Base-by-base conservation (phyloP, 2,888 invertebrate species). In the Sminthurinus aureus region DNA sequence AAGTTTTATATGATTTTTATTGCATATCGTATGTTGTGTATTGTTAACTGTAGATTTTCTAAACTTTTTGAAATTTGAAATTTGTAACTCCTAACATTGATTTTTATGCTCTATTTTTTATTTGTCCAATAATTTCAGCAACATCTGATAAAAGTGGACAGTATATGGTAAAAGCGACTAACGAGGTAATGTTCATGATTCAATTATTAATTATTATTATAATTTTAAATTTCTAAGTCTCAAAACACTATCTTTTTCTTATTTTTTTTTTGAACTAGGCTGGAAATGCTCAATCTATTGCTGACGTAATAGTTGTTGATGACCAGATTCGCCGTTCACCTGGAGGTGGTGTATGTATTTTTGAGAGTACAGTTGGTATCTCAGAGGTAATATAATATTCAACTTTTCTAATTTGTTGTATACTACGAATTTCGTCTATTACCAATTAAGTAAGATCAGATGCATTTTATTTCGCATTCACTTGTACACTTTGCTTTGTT, bases 221-320 rank as follows among this genome's bases (percentile, higher is more conserved):
- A n/a, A n/a, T n/a, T n/a, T n/a, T n/a, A n/a, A n/a, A n/a, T n/a
- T n/a, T n/a, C n/a, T n/a, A n/a, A n/a, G n/a, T n/a, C n/a, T n/a
- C n/a, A 58, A 58, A 58, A 66, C 20, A 66, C 6, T 66, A 15
- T 12, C 66, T 66, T 8, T 66, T 66, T 12, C 8, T 66, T 66
- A 15, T 18, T 66, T 6, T 66, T 66, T 4, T n/a, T 20, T 24
- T 71, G 9, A 71, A 71, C 0, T 20, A 71, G 26, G 94, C 94
- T 22, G 95, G 95, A n/a, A 95, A 95, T 91, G 94, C 95, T n/a
- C 93, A 94, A 90, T 94, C 95, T 90, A 94, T 94, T 86, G 95
- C 95, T 12, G 95, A 95, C 89, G 93, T 95, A 87, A 93, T 94
- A 83, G 94, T 95, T 64, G 92, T 93, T 86, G 94, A 94, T 89